Percentiles rank a stretch among this genome's conserved stretches.
phyloP scores from a whole-genome alignment of 1,140 invertebrate species.

The Colletes latitarsis region DNA sequence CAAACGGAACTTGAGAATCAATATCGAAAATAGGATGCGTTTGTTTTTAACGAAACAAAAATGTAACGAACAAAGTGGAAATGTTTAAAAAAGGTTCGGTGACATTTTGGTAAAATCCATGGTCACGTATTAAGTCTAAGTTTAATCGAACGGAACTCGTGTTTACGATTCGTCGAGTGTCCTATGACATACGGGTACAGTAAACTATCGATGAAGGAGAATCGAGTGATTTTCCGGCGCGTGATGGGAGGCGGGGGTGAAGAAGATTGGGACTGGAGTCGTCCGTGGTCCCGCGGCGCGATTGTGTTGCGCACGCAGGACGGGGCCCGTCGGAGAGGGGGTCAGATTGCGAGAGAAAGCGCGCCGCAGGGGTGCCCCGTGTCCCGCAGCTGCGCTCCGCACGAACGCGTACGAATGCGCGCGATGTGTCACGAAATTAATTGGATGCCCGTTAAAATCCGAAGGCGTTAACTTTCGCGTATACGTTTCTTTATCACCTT shows the following conservation, averaged over 20 bases:
- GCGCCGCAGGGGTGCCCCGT: slow-evolving; percentile 59
- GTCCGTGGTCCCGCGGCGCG: background rate
- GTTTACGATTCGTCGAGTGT: no score
- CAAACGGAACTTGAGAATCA: no score
- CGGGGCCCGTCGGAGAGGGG: background rate
- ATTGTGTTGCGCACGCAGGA: no score
- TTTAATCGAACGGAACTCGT: no score
- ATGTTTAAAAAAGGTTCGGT: no score
- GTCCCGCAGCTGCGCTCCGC: slow-evolving; percentile 49
- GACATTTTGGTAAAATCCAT: no score
- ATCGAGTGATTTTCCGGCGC: background rate
- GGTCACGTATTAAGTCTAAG: no score
- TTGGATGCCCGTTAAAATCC: slow-evolving; percentile 63
- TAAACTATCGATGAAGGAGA: background rate
- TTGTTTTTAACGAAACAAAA: no score
- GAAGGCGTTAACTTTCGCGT: slow-evolving; percentile 58
- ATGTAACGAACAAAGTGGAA: no score
- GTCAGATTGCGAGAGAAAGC: slow-evolving; percentile 43
- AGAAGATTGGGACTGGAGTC: no score
- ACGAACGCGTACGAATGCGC: slow-evolving; percentile 42
- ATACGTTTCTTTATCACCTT: slow-evolving; percentile 55
- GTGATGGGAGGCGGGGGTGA: background rate
- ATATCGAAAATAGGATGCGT: no score
- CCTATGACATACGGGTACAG: no score
- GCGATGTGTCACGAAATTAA: slow-evolving; percentile 62